These are phyloP conservation scores for Melanotaenia duboulayi DNA, from an alignment of 2,113 vertebrate genomes.

Conservation along the genomic window DNA sequence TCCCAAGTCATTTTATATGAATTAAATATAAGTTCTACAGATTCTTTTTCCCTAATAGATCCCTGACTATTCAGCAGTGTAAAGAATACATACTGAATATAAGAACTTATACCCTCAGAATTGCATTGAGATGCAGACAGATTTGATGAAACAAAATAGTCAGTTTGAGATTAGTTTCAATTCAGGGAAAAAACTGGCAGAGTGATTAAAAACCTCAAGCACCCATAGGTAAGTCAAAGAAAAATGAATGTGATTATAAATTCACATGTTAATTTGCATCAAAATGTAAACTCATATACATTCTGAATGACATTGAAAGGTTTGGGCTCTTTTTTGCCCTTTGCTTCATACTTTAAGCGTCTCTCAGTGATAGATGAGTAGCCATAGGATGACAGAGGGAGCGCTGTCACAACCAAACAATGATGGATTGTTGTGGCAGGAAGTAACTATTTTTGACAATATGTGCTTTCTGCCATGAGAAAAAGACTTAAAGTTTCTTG, in stretches of 20 bases:
- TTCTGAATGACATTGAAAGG: slow-evolving; percentile 44
- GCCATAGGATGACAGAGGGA: slow-evolving; percentile 53
- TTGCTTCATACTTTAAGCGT: slow-evolving; percentile 28
- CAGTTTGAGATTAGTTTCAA: too few relatives aligned
- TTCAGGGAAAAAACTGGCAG: neutral
- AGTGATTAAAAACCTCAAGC: neutral
- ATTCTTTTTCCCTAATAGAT: neutral
- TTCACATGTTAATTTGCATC: slow-evolving; percentile 2
- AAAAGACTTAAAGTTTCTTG: slow-evolving; percentile 44
- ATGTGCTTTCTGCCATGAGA: slow-evolving; percentile 40
- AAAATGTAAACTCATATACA: neutral
- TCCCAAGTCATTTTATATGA: slow-evolving; percentile 6
- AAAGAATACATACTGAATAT: neutral
- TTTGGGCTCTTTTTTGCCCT: neutral
- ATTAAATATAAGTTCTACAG: slow-evolving; percentile 3
- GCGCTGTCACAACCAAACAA: slow-evolving; percentile 55
- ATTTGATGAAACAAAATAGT: neutral
- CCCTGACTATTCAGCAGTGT: neutral
- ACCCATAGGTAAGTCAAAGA: neutral
- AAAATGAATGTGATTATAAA: too few relatives aligned
- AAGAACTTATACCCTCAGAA: neutral
- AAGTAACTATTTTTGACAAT: slow-evolving; percentile 49
- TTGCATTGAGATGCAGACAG: neutral
- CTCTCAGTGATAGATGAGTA: slow-evolving; percentile 64
- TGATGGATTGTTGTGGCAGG: slow-evolving; percentile 67